Evolutionary conservation across 2,113 vertebrate genomes (phyloP).

Genomic region (Anoura caudifer): DNA sequence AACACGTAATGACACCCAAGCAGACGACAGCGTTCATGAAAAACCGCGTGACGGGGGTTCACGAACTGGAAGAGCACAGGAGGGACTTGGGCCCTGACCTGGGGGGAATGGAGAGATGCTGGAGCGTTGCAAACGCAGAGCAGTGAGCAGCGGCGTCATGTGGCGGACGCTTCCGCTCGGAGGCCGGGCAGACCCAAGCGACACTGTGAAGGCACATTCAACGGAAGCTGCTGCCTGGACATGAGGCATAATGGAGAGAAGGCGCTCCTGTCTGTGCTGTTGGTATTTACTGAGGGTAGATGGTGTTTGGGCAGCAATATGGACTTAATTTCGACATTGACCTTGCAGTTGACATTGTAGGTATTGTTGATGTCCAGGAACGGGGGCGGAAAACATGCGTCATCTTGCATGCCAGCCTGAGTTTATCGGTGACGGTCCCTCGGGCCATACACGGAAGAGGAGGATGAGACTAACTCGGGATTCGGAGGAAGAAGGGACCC

Average conservation of each 20-base stretch:
- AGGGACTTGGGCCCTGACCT: not conserved
- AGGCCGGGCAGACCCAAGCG: not conserved
- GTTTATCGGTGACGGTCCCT: not conserved
- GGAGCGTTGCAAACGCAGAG: not conserved
- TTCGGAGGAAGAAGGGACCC: not conserved
- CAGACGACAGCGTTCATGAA: not conserved
- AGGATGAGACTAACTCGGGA: not conserved
- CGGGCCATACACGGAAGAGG: not conserved
- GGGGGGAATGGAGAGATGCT: not conserved
- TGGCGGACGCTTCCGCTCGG: not conserved
- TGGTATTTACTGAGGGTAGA: not conserved
- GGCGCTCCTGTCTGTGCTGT: not conserved
- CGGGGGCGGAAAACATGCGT: not conserved
- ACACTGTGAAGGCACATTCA: not conserved
- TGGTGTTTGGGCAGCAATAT: not conserved
- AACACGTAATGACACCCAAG: not conserved
- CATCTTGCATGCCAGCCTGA: not conserved
- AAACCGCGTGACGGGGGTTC: not conserved
- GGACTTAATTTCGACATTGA: not conserved
- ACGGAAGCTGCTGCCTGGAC: not conserved
- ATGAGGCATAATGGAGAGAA: not conserved
- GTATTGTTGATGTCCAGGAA: not conserved
- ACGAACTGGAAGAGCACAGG: too few species aligned
- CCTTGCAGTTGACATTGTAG: not conserved
- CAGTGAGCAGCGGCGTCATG: not conserved